phyloP scores from a whole-genome alignment of 2,888 invertebrate genomes.

The Zygaena filipendulae region DNA sequence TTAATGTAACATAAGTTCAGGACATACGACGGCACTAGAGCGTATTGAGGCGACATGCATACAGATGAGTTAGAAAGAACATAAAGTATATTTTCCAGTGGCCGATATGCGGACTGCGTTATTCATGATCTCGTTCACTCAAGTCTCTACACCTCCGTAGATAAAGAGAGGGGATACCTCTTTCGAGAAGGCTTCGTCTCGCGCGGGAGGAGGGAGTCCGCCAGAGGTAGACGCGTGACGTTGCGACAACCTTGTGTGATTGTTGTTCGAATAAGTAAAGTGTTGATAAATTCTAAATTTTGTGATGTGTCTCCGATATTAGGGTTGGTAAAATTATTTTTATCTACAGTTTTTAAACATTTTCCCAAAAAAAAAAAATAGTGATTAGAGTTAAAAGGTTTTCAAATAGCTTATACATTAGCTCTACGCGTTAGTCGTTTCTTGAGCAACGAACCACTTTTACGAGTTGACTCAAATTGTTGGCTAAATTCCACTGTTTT shows the following conservation, averaged over 20 bases:
- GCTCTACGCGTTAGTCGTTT: constrained; percentile 18
- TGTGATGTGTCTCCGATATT: constrained; percentile 1
- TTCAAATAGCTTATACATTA: too few species aligned
- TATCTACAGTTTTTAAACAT: constrained; percentile 14
- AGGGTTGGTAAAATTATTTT: constrained; percentile 8
- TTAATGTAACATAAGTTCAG: too few species aligned
- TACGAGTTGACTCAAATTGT: constrained; percentile 20
- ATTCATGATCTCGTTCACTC: too few species aligned
- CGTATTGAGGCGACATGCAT: too few species aligned
- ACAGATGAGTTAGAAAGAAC: too few species aligned
- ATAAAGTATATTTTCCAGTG: too few species aligned
- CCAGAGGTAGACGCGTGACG: constrained; percentile 19
- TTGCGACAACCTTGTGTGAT: constrained; percentile 15
- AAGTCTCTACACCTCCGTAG: too few species aligned
- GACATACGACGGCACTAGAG: too few species aligned
- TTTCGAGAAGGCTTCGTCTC: constrained; percentile 16
- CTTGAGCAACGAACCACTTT: constrained; percentile 24
- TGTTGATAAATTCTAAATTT: constrained; percentile 2
- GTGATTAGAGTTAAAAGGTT: too few species aligned
- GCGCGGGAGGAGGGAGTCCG: constrained; percentile 6
- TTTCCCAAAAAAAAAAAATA: constrained; percentile 2
- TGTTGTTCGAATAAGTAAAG: constrained; percentile 6
- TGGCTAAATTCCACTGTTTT: constrained; percentile 19
- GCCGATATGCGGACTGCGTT: too few species aligned
- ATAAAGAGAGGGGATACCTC: constrained; percentile 19